Evolutionary conservation across 2,797 vertebrate genomes (phyloP).

Genomic region (Rhabdophis nuchalis): DNA sequence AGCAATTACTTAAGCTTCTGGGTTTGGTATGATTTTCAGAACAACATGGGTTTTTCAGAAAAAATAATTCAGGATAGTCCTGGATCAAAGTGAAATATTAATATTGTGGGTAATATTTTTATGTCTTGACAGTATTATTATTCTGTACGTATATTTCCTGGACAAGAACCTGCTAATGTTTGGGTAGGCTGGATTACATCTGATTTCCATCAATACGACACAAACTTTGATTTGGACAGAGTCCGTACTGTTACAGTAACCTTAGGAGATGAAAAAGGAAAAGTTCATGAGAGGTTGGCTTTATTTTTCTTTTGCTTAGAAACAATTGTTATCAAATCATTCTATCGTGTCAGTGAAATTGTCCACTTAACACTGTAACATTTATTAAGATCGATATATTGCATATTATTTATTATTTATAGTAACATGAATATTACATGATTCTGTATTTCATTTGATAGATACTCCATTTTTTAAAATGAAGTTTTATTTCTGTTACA

Average conservation of each 20-base stretch:
- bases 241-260: conserved; percentile 92
- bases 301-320: background rate
- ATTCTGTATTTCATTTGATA: background rate
- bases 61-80: background rate
- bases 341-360: background rate
- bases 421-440: background rate
- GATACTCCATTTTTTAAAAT: background rate
- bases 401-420: background rate
- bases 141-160: conserved; percentile 91
- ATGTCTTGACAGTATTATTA: conserved; percentile 83
- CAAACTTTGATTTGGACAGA: conserved; percentile 85
- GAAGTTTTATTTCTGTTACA: background rate
- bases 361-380: background rate
- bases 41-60: background rate
- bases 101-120: background rate
- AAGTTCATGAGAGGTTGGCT: conserved; percentile 93
- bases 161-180: conserved; percentile 90
- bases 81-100: conserved; percentile 11
- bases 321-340: background rate
- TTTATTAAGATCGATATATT: background rate
- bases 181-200: conserved; percentile 98
- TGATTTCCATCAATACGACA: conserved; percentile 92
- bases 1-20: background rate
- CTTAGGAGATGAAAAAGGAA: conserved; percentile 95
- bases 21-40: background rate